Evolutionary conservation across 1,140 invertebrate species (phyloP).

Genomic region (Nixonia krombeini): DNA sequence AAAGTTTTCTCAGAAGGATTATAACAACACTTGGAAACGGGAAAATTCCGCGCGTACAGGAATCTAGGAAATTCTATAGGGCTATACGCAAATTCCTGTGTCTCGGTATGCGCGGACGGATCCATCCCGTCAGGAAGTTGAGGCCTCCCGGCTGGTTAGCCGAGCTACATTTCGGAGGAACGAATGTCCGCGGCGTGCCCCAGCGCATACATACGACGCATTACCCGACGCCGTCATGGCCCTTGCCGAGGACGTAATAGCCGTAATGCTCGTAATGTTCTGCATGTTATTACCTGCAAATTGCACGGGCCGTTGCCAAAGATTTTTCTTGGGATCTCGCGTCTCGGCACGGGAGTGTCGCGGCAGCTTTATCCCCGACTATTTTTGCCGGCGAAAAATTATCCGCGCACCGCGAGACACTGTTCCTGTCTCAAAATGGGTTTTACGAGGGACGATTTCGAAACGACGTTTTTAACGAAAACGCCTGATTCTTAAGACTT

Average conservation of each 20-base stretch:
- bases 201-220: conserved; percentile 59
- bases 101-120: conserved; percentile 42
- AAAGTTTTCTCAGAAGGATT: too few species aligned
- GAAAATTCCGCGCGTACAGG: conserved; percentile 13
- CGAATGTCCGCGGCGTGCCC: conserved; percentile 48
- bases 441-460: too few species aligned
- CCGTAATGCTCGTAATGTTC: conserved; percentile 29
- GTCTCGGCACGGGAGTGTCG: too few species aligned
- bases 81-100: conserved; percentile 33
- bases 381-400: too few species aligned
- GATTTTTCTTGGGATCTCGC: conserved; percentile 21
- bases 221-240: conserved; percentile 40
- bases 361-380: too few species aligned
- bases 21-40: conserved; percentile 20
- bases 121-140: conserved; percentile 35
- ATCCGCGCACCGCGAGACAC: too few species aligned
- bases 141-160: conserved; percentile 33
- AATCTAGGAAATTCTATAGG: conserved; percentile 21
- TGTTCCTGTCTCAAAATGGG: too few species aligned
- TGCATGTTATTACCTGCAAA: conserved; percentile 48
- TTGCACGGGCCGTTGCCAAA: conserved; percentile 12
- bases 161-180: conserved; percentile 46
- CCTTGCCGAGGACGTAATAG: conserved; percentile 3
- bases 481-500: too few species aligned
- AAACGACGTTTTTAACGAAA: too few species aligned